Percentiles rank a stretch among this genome's conserved stretches.
Conservation (phyloP, 2,113 vertebrate species). For the Chloropsis hardwickii region DNA sequence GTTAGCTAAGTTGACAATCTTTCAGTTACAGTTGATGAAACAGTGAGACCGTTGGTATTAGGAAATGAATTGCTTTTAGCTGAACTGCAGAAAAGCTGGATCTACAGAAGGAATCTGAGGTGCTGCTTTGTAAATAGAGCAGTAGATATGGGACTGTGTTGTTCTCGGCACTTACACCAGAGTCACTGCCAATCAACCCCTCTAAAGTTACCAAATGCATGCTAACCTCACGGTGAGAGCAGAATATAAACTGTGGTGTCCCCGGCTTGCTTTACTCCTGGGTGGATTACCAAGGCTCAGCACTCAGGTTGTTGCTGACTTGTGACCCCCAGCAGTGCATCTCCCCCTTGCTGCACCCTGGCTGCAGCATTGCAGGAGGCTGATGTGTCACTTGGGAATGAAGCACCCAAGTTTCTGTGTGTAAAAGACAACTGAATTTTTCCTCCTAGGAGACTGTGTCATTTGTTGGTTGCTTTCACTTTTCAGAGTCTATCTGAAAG, state of each 20-base stretch:
- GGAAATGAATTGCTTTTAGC: not conserved
- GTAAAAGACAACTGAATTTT: not conserved
- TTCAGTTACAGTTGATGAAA: not conserved
- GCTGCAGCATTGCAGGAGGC: not conserved
- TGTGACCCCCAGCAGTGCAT: not conserved
- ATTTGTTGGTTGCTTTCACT: not conserved
- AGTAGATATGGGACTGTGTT: rapidly evolving
- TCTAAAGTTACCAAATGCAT: not conserved
- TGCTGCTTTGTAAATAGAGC: not conserved
- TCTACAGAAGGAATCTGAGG: not conserved
- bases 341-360: not conserved
- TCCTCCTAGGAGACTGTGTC: not conserved
- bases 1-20: not conserved
- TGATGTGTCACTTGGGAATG: not conserved
- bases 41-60: not conserved
- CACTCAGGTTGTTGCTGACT: not conserved
- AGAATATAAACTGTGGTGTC: not conserved
- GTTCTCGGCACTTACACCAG: not conserved
- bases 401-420: not conserved
- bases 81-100: not conserved
- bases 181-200: rapidly evolving
- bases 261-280: not conserved
- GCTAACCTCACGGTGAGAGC: not conserved
- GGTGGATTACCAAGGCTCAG: not conserved
- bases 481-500: not conserved